Evolutionary conservation across 2,113 vertebrate genomes (phyloP), one percentile per base, ranked within the genome.

Genomic region (Podilymbus podiceps): DNA sequence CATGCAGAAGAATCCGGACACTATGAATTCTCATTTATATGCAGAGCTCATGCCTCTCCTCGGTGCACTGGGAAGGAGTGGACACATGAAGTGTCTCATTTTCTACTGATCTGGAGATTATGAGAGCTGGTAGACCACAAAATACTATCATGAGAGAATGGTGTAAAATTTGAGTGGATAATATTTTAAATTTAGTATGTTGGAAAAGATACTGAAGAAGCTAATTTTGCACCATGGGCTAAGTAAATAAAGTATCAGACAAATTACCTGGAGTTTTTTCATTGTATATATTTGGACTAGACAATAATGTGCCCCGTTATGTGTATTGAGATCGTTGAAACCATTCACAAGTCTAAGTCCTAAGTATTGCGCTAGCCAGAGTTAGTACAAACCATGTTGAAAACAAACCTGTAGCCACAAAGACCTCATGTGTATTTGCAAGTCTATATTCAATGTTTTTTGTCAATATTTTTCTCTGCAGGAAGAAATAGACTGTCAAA

Each of bases 31-130:
- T 17, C 7, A 12, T 52, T 31, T 55, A 33, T 56, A 58, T 16
- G 30, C 50, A 63, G 14, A 64, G 5, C 3, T 72, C 30, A 5
- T 6, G 1, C 5, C 7, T 25, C 60, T 77, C 33, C 0, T 0
- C 21, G 80, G 67, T 50, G 24, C 21, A 20, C 23, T 42, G 49
- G 28, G 21, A 88, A 82, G 16, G 19, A 90, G 15, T 9, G 5
- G 30, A 80, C 94, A 74, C 8, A 42, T 18, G 22, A 73, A 74
- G 28, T 21, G 18, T 31, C 15, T 8, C 17, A 5, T 84, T 93
- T 95, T 60, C 31, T 63, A 28, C 9, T 55, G 44, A 67, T 66
- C 7, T 53, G 52, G 42, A 86, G 8, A 31, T 84, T 87, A 52
- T 2, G 5, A 60, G 33, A 71, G 19, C 14, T 58, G 52, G 9